Evolutionary conservation across 1,140 invertebrate genomes (phyloP).

Genomic region (Danaus plexippus): DNA sequence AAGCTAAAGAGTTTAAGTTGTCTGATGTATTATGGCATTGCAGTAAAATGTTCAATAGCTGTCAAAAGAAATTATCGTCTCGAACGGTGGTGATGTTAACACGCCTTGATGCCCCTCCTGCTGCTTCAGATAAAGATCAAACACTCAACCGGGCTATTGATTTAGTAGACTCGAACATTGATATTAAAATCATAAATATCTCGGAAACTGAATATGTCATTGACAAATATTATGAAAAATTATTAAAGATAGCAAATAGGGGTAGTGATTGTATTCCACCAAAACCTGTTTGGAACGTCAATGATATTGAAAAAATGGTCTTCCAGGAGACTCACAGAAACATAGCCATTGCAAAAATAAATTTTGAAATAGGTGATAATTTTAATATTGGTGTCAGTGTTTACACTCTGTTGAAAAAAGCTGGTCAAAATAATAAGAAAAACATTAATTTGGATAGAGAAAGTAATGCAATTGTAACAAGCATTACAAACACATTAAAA

Average conservation of each 20-base stretch:
- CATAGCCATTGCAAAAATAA: slow-evolving; percentile 46
- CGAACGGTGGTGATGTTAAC: slow-evolving; percentile 46
- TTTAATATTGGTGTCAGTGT: slow-evolving; percentile 52
- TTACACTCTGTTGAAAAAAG: slow-evolving; percentile 43
- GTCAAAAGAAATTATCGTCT: slow-evolving; percentile 47
- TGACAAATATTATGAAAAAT: slow-evolving; percentile 46
- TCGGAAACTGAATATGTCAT: slow-evolving; percentile 33
- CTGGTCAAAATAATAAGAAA: slow-evolving; percentile 34
- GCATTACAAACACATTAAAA: slow-evolving; percentile 50
- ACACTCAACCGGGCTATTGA: slow-evolving; percentile 45
- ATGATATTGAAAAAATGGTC: slow-evolving; percentile 44
- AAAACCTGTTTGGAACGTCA: slow-evolving; percentile 32
- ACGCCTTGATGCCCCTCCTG: slow-evolving; percentile 38
- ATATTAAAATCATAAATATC: slow-evolving; percentile 53
- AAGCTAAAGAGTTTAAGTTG: slow-evolving; percentile 46
- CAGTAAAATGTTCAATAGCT: slow-evolving; percentile 56
- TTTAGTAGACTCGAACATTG: slow-evolving; percentile 47
- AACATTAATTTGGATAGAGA: slow-evolving; percentile 43
- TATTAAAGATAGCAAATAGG: slow-evolving; percentile 44
- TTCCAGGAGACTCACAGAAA: slow-evolving; percentile 49
- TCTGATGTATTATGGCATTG: slow-evolving; percentile 57
- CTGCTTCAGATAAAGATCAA: slow-evolving; percentile 36
- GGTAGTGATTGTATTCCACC: slow-evolving; percentile 36
- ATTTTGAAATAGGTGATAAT: slow-evolving; percentile 49
- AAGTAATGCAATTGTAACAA: slow-evolving; percentile 45